Base-by-base conservation (phyloP, 1,140 invertebrate genomes). In the Drosophila pachea region DNA sequence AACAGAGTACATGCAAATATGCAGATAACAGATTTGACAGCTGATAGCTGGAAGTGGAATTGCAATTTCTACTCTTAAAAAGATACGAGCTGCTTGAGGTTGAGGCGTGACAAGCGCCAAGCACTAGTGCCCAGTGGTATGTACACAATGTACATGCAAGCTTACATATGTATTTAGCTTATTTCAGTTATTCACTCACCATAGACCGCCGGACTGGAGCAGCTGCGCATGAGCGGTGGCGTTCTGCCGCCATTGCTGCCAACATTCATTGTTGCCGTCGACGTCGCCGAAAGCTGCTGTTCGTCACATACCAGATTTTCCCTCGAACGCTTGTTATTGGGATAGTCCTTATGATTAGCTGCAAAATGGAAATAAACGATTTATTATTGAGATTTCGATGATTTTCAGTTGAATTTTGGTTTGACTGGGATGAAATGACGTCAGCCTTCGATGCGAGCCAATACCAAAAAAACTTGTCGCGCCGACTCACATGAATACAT, bases 321-420 rank as follows among this genome's bases (percentile, higher is more conserved):
- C 78, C 91, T 91, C 78, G 94, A 93, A 72, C 92, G 91, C 70
- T 82, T 70, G 68, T 70, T 88, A 59, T 88, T 88, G 69, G 83
- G 83, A 86, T 94, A 94, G 78, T 94, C 93, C 88, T 93, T 92
- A 87, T 94, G 93, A 73, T 93, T 93, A 81, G 93, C 94, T 94
- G 89, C 7, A 92, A 92, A 62, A 71, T 47, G 42, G 29, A 56
- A 31, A 14, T 3, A n/a, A 59, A 29, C 42, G 38, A 31, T 60
- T 36, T 22, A 2, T 45, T 12, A 59, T 59, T 59, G 54, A 67
- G 43, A 68, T 59, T 43, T 62, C 60, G 36, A 74, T 47, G 12
- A 14, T 50, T 33, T 4, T 14, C 11, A 42, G 12, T 42, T 42
- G 40, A 43, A 69, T 53, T 64, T 47, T 58, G 40, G 31, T 40